Evolutionary conservation across 2,113 vertebrate species (phyloP), one percentile per base, ranked within the genome.

Genomic region (Suricata suricatta): DNA sequence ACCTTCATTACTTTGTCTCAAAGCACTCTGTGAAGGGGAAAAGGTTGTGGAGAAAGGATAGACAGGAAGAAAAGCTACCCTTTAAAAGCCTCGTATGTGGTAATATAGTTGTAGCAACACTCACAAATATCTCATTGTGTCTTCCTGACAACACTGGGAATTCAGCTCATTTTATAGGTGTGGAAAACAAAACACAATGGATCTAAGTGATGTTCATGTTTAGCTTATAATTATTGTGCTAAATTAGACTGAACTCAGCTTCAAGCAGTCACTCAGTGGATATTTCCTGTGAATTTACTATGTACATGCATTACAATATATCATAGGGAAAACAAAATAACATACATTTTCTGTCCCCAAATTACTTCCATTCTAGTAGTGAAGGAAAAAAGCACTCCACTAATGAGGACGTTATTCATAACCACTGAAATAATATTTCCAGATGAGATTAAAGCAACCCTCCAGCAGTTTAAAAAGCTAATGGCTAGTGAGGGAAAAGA

Each of bases 371-470:
- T 23, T 88, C 85, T 88, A 90, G 35, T 85, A 90, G 72, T 33
- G 52, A 25, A 93, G n/a, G 21, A 64, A 77, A 76, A 35, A 79
- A 81, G 23, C 27, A 88, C 7, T 93, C 7, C 83, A 82, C 13
- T 71, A 89, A 80, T 50, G 47, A 97, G 25, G 9, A 92, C 15
- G 29, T 90, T 35, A 82, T 77, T 97, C 47, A 80, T 80, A 97
- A 76, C 16, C 19, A 96, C 31, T 82, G 69, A 95, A 87, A 96
- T 63, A 74, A 71, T 89, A 95, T 92, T 96, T 95, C 96, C 84
- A 96, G 83, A 44, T 90, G 83, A 6, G 33, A 6, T 87, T 35
- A 79, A 96, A 76, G 66, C 68, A 86, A 74, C 72, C 57, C 69
- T 44, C 72, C 52, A 79, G n/a, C 41, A 52, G 12, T 88, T 95